A percentile compares a stretch with the other conserved stretches of the same genome.
phyloP scores from a whole-genome alignment of 2,113 vertebrate genomes.

The Micronycteris hirsuta region DNA sequence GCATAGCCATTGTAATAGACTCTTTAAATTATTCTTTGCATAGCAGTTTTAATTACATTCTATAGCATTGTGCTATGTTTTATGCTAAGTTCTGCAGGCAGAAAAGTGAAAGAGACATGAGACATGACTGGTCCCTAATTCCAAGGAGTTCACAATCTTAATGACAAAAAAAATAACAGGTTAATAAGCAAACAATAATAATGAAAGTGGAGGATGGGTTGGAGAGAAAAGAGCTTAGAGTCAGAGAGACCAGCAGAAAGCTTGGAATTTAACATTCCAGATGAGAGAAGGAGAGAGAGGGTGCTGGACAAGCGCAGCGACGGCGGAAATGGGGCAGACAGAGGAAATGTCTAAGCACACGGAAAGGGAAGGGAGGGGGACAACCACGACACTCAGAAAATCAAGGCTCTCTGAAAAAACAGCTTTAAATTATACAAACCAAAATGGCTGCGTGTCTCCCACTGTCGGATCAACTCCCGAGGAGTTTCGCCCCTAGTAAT shows the following conservation, averaged over 20 bases:
- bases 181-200: neutral
- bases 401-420: neutral
- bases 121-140: neutral
- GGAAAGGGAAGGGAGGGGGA: rapidly evolving
- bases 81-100: neutral
- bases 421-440: neutral
- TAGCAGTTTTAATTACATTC: neutral
- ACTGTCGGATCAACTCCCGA: neutral
- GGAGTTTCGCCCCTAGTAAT: neutral
- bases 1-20: neutral
- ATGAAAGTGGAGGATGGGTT: neutral
- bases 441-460: neutral
- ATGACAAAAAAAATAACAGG: neutral
- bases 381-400: neutral
- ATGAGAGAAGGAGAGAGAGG: rapidly evolving
- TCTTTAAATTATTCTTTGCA: neutral
- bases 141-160: neutral
- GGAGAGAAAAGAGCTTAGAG: neutral
- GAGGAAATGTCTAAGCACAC: neutral
- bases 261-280: neutral
- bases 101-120: neutral
- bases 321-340: neutral
- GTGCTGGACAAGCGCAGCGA: rapidly evolving
- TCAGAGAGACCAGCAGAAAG: neutral
- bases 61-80: too few relatives aligned